A percentile compares a stretch with the other conserved stretches of the same genome.
Conservation (phyloP, 2,113 vertebrate species). For the Heptranchias perlo region DNA sequence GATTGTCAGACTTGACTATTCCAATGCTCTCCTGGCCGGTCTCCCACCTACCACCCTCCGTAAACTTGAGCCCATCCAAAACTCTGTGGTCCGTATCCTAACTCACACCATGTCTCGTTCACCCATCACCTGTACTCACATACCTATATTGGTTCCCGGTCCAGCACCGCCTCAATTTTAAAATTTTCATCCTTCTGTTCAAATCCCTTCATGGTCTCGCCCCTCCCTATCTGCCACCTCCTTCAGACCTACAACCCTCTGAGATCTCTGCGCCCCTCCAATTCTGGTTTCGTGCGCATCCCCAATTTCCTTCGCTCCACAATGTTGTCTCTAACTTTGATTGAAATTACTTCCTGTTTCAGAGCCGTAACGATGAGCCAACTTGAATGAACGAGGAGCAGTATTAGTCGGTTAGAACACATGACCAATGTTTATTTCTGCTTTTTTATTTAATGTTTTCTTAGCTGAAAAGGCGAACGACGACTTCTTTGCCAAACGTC, state of each 20-base stretch:
- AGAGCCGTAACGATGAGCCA: background rate
- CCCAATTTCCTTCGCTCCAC: too few species aligned
- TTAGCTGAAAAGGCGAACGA: conserved; percentile 88
- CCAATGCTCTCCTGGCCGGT: background rate
- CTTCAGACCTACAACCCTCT: background rate
- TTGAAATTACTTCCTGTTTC: background rate
- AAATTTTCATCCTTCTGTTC: background rate
- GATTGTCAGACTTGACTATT: background rate
- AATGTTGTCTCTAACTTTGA: background rate
- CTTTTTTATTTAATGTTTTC: conserved; percentile 40
- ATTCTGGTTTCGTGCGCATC: background rate
- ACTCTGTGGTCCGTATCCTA: background rate
- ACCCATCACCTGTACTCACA: background rate
- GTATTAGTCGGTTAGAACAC: background rate
- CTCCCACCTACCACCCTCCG: too few species aligned
- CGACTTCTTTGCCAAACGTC: conserved; percentile 83
- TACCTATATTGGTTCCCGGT: background rate
- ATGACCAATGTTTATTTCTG: background rate
- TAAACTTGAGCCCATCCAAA: background rate
- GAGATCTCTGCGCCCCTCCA: background rate
- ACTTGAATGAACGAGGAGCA: background rate
- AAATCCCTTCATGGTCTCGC: background rate
- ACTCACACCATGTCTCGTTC: background rate
- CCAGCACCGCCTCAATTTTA: too few species aligned
- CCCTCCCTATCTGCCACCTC: background rate